Percentiles rank a stretch among this genome's conserved stretches.
Conservation (phyloP, 2,888 invertebrate genomes). For the Agrilus cyanescens region DNA sequence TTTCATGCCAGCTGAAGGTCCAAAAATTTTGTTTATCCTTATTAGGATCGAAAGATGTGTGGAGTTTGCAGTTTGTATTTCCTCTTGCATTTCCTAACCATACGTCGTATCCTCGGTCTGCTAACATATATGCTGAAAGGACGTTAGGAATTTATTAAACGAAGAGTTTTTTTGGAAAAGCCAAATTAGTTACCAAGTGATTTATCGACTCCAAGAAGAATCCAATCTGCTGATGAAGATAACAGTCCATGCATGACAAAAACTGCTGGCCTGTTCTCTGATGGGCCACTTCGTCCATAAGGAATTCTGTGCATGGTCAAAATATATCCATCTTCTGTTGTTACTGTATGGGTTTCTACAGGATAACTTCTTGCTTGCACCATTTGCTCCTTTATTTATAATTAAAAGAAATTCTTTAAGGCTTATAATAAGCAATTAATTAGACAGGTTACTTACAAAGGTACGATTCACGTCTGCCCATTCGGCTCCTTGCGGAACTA, state of each 20-base stretch:
- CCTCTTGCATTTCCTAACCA: slow-evolving; percentile 51
- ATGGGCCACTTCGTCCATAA: slow-evolving; percentile 25
- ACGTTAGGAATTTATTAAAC: not conserved
- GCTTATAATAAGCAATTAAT: too few species aligned
- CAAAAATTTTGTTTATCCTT: slow-evolving; percentile 21
- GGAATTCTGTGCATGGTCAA: slow-evolving; percentile 45
- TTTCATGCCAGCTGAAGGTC: slow-evolving; percentile 65
- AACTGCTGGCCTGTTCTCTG: slow-evolving; percentile 25
- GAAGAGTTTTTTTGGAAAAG: too few species aligned
- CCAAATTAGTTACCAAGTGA: slow-evolving; percentile 31
- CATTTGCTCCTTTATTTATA: slow-evolving; percentile 31
- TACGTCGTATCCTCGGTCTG: slow-evolving; percentile 35
- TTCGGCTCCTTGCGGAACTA: too few species aligned
- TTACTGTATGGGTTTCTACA: slow-evolving; percentile 32
- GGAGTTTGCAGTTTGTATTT: slow-evolving; percentile 46
- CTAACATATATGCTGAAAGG: slow-evolving; percentile 36
- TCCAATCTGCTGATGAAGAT: slow-evolving; percentile 42
- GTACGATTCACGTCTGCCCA: too few species aligned
- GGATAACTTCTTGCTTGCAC: slow-evolving; percentile 35
- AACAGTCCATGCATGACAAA: slow-evolving; percentile 44
- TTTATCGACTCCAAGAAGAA: slow-evolving; percentile 39
- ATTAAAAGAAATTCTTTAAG: not conserved
- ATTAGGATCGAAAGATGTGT: slow-evolving; percentile 28
- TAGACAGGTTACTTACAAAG: too few species aligned
- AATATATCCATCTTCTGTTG: slow-evolving; percentile 46